These are phyloP conservation scores for Acanthosepion esculentum DNA, from an alignment of 2,888 invertebrate genomes.

Conservation along the genomic window DNA sequence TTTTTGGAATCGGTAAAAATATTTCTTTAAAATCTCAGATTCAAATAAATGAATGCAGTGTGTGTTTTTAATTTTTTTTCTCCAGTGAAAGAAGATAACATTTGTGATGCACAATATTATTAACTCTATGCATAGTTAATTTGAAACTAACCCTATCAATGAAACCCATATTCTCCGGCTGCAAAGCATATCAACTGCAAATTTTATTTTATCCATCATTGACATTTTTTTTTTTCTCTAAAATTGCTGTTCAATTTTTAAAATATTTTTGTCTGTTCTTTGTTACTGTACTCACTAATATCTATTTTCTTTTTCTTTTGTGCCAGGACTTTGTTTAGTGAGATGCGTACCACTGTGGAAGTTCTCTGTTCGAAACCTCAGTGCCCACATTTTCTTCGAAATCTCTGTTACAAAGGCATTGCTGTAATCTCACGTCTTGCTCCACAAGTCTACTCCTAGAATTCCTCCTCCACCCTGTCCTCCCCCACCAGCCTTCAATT, in stretches of 20 bases:
- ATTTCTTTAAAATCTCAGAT: not conserved
- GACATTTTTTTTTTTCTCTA: too few relatives aligned
- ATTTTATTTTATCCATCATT: too few relatives aligned
- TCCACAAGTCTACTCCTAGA: slow-evolving; percentile 76
- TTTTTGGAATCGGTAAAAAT: not conserved
- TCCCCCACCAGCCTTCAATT: not conserved
- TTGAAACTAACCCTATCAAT: too few relatives aligned
- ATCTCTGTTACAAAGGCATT: slow-evolving; percentile 80
- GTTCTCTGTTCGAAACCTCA: slow-evolving; percentile 81
- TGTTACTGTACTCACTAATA: not conserved
- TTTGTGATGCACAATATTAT: not conserved
- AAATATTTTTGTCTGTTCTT: not conserved
- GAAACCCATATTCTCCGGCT: too few relatives aligned
- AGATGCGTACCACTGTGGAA: slow-evolving; percentile 85
- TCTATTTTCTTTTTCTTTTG: slow-evolving; percentile 48
- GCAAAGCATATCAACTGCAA: too few relatives aligned
- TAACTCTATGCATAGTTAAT: too few relatives aligned
- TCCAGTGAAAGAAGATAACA: not conserved
- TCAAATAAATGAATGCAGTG: too few relatives aligned
- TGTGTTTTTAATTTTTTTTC: too few relatives aligned
- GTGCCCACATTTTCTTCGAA: slow-evolving; percentile 82
- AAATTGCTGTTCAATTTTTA: not conserved
- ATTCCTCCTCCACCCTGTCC: not conserved
- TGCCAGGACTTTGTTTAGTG: slow-evolving; percentile 84
- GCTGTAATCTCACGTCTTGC: slow-evolving; percentile 85